These are phyloP conservation scores for Drosophila nikananu DNA, from an alignment of 1,140 invertebrate species.

Conservation along the genomic window DNA sequence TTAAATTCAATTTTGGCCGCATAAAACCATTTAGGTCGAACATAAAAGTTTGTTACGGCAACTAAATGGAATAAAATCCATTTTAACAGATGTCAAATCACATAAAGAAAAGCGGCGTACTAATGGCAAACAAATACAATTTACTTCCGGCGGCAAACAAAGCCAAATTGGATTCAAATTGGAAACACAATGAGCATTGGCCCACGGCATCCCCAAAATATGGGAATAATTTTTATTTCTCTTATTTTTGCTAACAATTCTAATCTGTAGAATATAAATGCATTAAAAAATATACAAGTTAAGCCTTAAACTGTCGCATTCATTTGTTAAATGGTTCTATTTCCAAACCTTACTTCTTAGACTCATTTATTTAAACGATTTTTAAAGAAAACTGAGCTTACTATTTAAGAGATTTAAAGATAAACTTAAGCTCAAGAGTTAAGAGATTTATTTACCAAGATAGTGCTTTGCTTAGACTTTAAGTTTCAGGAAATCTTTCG, in stretches of 20 bases:
- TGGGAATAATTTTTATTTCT: constrained; percentile 10
- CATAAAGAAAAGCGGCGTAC: constrained; percentile 29
- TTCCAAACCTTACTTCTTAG: not conserved
- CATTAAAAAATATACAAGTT: not conserved
- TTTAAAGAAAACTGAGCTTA: not conserved
- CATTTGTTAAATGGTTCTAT: not conserved
- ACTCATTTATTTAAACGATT: not conserved
- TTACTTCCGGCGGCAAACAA: constrained; percentile 45
- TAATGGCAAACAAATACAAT: constrained; percentile 53
- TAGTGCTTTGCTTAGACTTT: not conserved
- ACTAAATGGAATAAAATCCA: constrained; percentile 46
- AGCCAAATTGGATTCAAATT: constrained; percentile 50
- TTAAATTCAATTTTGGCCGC: constrained; percentile 28
- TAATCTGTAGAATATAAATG: not conserved
- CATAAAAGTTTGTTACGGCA: constrained; percentile 25
- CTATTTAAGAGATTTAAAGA: not conserved
- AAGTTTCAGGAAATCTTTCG: not conserved
- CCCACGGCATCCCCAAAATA: not conserved
- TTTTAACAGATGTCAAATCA: constrained; percentile 58
- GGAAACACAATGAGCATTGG: constrained; percentile 37
- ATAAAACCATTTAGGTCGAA: constrained; percentile 4
- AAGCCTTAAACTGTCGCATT: not conserved
- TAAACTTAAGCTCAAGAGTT: not conserved
- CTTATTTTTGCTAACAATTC: not conserved
- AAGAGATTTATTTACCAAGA: not conserved